Evolutionary conservation across 2,888 invertebrate genomes (phyloP), one percentile per base, ranked within the genome.

Genomic region (Acholoe squamosa): DNA sequence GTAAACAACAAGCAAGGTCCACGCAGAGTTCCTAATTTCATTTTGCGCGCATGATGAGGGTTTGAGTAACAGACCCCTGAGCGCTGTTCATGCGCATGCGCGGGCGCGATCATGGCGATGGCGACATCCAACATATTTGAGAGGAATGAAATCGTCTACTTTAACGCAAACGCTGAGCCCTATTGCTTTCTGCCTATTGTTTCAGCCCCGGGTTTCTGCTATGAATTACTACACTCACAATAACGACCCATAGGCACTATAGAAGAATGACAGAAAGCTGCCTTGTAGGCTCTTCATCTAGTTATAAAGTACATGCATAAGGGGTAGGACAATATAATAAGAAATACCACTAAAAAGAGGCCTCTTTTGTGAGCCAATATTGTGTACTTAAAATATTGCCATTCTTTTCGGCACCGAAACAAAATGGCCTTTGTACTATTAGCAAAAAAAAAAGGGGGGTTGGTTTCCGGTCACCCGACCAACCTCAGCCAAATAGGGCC

Each of bases 71-170:
- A n/a, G 71, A 1, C 25, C 71, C 28, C 71, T 71, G 28, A 16
- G 71, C 71, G 31, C 28, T 71, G 71, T 71, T 71, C 28, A 28
- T 25, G 28, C 71, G 71, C 71, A 71, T 71, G 71, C 71, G 71
- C 31, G 71, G 71, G 28, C 25, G n/a, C n/a, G n/a, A n/a, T n/a
- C n/a, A n/a, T n/a, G n/a, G n/a, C 31, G 25, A 28, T 71, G 71
- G 71, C 28, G 71, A 71, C 71, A 28, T 71, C 3, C 14, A 28
- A 1, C 31, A 71, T 71, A 71, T 71, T 71, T 71, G 19, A 71
- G 71, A 71, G 71, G 28, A 3, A 3, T 14, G 71, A 71, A 71
- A 71, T 25, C 28, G 71, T 71, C 71, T 28, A 71, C 71, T 71
- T 71, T 71, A 71, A 7, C 31, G 28, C 71, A 25, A 71, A 28